Percentiles rank a stretch among this genome's conserved stretches.
These are phyloP conservation scores for Tigriopus californicus DNA, from an alignment of 2,888 invertebrate genomes.

Conservation along the genomic window DNA sequence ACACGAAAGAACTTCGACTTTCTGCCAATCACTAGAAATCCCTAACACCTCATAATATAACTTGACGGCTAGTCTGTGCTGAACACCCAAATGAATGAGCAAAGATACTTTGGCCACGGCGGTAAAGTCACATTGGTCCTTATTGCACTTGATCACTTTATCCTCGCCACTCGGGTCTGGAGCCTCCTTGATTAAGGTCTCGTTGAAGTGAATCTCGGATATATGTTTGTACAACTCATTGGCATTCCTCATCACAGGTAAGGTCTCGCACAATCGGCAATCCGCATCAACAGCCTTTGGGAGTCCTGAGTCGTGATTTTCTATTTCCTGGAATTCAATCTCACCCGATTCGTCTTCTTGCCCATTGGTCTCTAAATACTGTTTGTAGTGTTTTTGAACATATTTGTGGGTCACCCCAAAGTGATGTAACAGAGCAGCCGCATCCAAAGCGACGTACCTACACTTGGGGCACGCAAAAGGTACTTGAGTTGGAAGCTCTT, in stretches of 20 bases:
- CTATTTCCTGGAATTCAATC: too few relatives aligned
- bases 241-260: too few relatives aligned
- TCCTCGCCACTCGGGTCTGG: neutral
- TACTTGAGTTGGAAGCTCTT: neutral
- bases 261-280: too few relatives aligned
- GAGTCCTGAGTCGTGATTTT: too few relatives aligned
- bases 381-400: neutral
- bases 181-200: neutral
- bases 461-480: conserved; percentile 8
- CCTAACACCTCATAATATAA: neutral
- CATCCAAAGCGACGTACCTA: neutral
- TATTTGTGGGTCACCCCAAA: conserved; percentile 14
- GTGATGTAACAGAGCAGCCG: neutral
- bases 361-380: conserved; percentile 3
- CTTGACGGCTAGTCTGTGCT: conserved; percentile 4
- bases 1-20: neutral
- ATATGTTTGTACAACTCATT: conserved; percentile 8
- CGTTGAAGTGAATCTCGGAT: conserved; percentile 10
- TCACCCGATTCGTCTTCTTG: too few relatives aligned
- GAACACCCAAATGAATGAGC: conserved; percentile 7
- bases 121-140: neutral
- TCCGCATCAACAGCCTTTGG: too few relatives aligned
- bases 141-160: too few relatives aligned
- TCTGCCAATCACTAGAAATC: neutral
- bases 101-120: neutral